Percentiles rank a stretch among this genome's conserved stretches.
Conservation (phyloP, 2,888 invertebrate genomes). For the Phyllotreta striolata region DNA sequence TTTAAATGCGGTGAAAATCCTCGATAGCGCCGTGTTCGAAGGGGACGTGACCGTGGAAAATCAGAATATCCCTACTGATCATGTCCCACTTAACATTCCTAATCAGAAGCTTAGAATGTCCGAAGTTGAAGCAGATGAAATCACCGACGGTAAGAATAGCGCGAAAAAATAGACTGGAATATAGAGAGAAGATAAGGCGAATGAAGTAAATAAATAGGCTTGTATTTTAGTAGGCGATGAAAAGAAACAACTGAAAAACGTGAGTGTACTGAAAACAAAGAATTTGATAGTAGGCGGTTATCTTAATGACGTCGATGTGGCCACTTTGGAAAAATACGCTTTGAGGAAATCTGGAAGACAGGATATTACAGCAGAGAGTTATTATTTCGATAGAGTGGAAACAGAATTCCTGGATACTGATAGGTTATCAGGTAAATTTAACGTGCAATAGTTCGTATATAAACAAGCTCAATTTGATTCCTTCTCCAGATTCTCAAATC, state of each 20-base stretch:
- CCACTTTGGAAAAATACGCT: slow-evolving; percentile 60
- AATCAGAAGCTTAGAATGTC: slow-evolving; percentile 57
- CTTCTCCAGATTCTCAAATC: slow-evolving; percentile 46
- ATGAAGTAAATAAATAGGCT: no score
- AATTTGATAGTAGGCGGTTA: slow-evolving; percentile 61
- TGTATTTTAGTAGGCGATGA: slow-evolving; percentile 2
- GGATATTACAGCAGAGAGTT: slow-evolving; percentile 56
- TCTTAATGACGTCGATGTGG: slow-evolving; percentile 63
- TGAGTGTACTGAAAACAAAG: slow-evolving; percentile 54
- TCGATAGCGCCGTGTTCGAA: slow-evolving; percentile 52
- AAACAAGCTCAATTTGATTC: not conserved
- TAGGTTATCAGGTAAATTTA: slow-evolving; percentile 32
- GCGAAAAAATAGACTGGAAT: slow-evolving; percentile 40
- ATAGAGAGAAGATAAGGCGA: not conserved
- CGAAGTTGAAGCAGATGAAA: slow-evolving; percentile 43
- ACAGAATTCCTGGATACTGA: slow-evolving; percentile 44
- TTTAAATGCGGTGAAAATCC: slow-evolving; percentile 49
- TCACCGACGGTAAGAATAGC: slow-evolving; percentile 50
- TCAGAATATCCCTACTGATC: slow-evolving; percentile 47
- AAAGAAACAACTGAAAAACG: slow-evolving; percentile 41
- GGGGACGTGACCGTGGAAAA: slow-evolving; percentile 48
- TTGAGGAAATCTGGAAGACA: slow-evolving; percentile 64
- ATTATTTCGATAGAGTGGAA: slow-evolving; percentile 54
- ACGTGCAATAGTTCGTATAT: not conserved
- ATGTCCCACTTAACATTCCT: slow-evolving; percentile 52